Evolutionary conservation across 2,888 invertebrate species (phyloP), one percentile per base, ranked within the genome.

Genomic region (Brachylomia viminalis): DNA sequence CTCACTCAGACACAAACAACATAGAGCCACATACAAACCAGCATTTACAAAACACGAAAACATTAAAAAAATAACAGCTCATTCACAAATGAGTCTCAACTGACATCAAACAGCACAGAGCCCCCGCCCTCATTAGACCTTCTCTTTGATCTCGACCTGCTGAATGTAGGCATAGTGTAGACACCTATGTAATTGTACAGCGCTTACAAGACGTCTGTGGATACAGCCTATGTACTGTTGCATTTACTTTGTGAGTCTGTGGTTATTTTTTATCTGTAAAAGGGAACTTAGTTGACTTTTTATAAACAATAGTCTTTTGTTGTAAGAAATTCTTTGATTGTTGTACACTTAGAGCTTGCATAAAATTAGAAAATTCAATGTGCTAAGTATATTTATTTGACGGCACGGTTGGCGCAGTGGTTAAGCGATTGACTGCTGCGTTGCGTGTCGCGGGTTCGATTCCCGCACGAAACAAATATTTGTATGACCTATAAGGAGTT

Each of bases 141-240:
- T 65, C 61, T 20, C 86, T 86, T 86, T 86, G 86, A 86, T 86
- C 78, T 84, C 84, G 75, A 84, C 86, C 79, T 74, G 74, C 66
- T 75, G 49, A 27, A 76, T 83, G 64, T 61, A 75, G 45, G 38
- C 62, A 59, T 61, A 67, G 17, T n/a, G 17, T n/a, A 47, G 27
- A 47, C 45, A 33, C 23, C 3, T 33, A 15, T 58, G 33, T n/a
- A n/a, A n/a, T n/a, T n/a, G n/a, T 33, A 17, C 17, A 71, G 56
- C 47, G 20, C 11, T 33, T 75, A 42, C 17, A 45, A 45, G n/a
- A n/a, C 15, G 42, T 76, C 62, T 82, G 66, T 66, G 45, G 2
- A 52, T 66, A 11, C 38, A 67, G 33, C 49, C 54, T 54, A 77
- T 77, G 52, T 62, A n/a, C 47, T 76, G 23, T 68, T 42, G 56